A percentile compares a stretch with the other conserved stretches of the same genome.
phyloP scores from a whole-genome alignment of 2,888 invertebrate species.

The Platycnemis pennipes region DNA sequence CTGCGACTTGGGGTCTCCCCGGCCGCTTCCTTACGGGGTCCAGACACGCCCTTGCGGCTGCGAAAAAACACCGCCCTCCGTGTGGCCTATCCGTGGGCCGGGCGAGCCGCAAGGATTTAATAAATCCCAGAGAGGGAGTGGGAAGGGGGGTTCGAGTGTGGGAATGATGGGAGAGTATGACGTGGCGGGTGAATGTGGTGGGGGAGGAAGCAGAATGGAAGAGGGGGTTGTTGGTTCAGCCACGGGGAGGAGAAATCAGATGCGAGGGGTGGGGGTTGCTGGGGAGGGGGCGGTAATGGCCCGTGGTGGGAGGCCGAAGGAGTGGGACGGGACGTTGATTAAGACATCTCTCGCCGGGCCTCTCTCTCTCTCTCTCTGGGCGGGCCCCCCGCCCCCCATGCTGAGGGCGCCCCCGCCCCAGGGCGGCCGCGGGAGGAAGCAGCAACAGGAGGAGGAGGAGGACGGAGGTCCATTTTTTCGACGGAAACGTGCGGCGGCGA shows the following conservation, averaged over 20 bases:
- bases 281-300: not conserved
- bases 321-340: conserved; percentile 50
- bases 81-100: too few species aligned
- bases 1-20: too few species aligned
- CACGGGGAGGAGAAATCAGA: not conserved
- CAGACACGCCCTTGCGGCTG: too few species aligned
- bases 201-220: not conserved
- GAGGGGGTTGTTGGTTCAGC: not conserved
- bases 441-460: too few species aligned
- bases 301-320: not conserved
- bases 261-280: not conserved
- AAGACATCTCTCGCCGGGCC: conserved; percentile 52
- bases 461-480: too few species aligned
- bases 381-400: conserved; percentile 38
- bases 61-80: too few species aligned
- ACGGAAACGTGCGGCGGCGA: too few species aligned
- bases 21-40: too few species aligned
- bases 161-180: not conserved
- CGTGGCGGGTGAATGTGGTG: not conserved
- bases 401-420: not conserved
- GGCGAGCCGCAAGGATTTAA: not conserved
- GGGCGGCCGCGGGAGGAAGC: conserved; percentile 1
- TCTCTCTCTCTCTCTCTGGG: conserved; percentile 22
- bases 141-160: not conserved
- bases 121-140: not conserved